Evolutionary conservation across 2,888 invertebrate genomes (phyloP), one percentile per base, ranked within the genome.

Genomic region (Drosophila mettleri): DNA sequence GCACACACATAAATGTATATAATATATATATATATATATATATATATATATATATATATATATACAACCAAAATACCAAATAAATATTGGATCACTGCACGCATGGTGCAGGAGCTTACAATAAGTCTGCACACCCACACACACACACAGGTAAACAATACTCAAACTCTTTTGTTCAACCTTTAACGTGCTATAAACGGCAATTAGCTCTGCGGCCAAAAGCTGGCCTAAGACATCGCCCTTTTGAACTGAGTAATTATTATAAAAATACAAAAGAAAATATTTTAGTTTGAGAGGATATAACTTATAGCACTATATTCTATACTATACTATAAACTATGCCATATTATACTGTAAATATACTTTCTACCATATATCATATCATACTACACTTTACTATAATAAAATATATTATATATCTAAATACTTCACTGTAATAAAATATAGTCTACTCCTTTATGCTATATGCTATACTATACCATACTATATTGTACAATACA

Each of bases 81-180:
- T 51, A 78, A 73, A 75, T 78, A 69, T 78, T 73, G 69, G 69
- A 62, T 34, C 49, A 58, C 41, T 62, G 49, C 63, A n/a, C n/a
- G 39, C 36, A 49, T 16, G 48, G 39, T 58, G 49, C 27, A 8
- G 39, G 45, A 60, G 53, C 45, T 74, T 60, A 39, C 52, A 63
- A 51, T 27, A 58, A 60, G 46, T 43, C 12, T 22, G 36, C 31
- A 20, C 36, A 24, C n/a, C 3, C 29, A 36, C 7, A 22, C 20
- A 18, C 53, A 58, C 24, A 73, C 33, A 59, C 55, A 43, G 24
- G 43, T 43, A 55, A 43, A 55, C 34, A 38, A 24, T 24, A 39
- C 43, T 8, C 20, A 38, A 65, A 54, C 22, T 38, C 18, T 59
- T 43, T 7, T 27, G 34, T 29, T 39, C 34, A 57, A 49, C 38